Evolutionary conservation across 1,140 invertebrate species (phyloP).

Genomic region (Listronotus oregonensis): DNA sequence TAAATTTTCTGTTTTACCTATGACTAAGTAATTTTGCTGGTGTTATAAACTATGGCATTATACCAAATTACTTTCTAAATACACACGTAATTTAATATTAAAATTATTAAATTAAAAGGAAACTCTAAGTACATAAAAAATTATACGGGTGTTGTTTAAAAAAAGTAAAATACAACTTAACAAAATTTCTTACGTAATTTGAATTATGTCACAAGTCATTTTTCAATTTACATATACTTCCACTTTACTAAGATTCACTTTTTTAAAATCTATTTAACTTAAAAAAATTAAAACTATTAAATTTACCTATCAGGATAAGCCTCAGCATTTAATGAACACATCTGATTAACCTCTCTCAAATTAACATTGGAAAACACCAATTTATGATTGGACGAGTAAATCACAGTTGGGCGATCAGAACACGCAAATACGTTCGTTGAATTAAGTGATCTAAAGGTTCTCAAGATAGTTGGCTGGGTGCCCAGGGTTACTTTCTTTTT

Average conservation of each 20-base stretch:
- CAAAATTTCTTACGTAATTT: too few species aligned
- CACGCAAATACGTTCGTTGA: conserved; percentile 99
- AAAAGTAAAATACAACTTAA: too few species aligned
- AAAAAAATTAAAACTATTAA: background rate
- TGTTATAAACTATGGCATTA: too few species aligned
- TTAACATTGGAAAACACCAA: conserved; percentile 99
- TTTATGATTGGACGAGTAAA: conserved; percentile 99
- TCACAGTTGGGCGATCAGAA: conserved; percentile 96
- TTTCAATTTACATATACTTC: too few species aligned
- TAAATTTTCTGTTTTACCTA: background rate
- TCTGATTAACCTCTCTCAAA: conserved; percentile 96
- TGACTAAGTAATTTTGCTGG: too few species aligned
- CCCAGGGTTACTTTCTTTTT: conserved; percentile 94
- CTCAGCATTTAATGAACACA: conserved; percentile 95
- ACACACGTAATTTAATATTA: too few species aligned
- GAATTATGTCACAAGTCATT: too few species aligned
- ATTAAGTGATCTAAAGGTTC: conserved; percentile 87
- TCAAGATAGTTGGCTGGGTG: conserved; percentile 93
- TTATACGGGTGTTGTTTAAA: too few species aligned
- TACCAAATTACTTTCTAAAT: too few species aligned
- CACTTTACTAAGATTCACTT: too few species aligned
- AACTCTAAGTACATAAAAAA: too few species aligned
- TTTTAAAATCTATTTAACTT: background rate
- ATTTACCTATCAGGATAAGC: conserved; percentile 87
- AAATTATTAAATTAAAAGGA: too few species aligned